These are phyloP conservation scores for Trichechus manatus DNA, from an alignment of 2,113 vertebrate species.

Conservation along the genomic window DNA sequence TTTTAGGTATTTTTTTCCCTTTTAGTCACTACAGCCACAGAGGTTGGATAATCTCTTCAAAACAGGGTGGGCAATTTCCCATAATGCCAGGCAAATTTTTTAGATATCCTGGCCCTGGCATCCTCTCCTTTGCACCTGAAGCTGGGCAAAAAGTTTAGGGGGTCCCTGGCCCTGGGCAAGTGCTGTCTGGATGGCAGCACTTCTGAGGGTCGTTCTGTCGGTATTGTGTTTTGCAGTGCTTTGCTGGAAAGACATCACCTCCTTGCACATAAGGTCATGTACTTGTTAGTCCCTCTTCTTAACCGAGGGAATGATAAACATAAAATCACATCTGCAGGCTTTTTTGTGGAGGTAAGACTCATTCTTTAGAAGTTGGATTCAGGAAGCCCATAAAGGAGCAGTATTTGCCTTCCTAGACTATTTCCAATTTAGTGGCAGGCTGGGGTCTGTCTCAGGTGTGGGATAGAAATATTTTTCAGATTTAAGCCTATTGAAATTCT, in stretches of 20 bases:
- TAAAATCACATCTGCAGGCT: conserved; percentile 76
- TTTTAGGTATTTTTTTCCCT: not conserved
- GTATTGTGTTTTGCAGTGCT: conserved; percentile 73
- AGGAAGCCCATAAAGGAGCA: not conserved
- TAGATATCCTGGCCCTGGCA: not conserved
- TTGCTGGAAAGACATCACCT: conserved; percentile 67
- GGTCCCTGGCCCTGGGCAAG: not conserved
- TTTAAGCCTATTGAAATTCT: not conserved
- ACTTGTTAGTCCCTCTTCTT: conserved; percentile 80
- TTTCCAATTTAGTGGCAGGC: not conserved
- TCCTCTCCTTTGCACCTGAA: not conserved
- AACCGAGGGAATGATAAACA: conserved; percentile 80
- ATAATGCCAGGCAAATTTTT: not conserved
- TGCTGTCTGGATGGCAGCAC: not conserved
- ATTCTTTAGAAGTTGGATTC: not conserved
- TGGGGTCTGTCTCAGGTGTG: not conserved
- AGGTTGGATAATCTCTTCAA: not conserved
- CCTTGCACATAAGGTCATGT: conserved; percentile 73
- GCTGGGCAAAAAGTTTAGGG: not conserved
- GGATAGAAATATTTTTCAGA: conserved; percentile 7
- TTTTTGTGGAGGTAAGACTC: conserved; percentile 83
- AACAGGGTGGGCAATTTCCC: not conserved
- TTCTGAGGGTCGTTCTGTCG: conserved; percentile 17
- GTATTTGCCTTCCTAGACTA: not conserved
- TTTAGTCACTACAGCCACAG: conserved; percentile 22